A percentile compares a stretch with the other conserved stretches of the same genome.
These are phyloP conservation scores for Rhagium mordax DNA, from an alignment of 2,888 invertebrate genomes.

Conservation along the genomic window DNA sequence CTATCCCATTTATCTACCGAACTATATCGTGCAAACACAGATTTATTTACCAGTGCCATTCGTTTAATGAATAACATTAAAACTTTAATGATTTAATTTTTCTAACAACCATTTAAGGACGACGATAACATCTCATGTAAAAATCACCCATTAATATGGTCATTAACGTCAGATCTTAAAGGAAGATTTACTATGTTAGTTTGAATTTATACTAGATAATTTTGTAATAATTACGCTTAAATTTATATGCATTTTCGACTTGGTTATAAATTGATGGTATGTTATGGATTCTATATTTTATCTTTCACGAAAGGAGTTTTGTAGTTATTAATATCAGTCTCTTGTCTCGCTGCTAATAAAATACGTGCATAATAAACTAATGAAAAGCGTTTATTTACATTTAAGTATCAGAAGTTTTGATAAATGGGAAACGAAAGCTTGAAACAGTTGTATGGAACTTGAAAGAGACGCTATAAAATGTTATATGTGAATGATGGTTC, in stretches of 20 bases:
- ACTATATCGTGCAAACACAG: background rate
- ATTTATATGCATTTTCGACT: conserved; percentile 1
- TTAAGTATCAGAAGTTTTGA: background rate
- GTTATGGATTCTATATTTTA: conserved; percentile 14
- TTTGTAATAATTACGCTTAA: conserved; percentile 42
- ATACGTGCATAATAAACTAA: background rate
- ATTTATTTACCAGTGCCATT: background rate
- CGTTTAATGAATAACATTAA: background rate
- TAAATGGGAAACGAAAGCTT: background rate
- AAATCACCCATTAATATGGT: conserved; percentile 44
- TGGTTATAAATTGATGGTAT: conserved; percentile 4
- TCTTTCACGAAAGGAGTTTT: background rate
- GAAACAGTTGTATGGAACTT: background rate
- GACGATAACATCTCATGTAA: conserved; percentile 43
- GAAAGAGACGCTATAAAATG: background rate
- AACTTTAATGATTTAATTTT: conserved; percentile 47
- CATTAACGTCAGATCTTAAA: conserved; percentile 43
- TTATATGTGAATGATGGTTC: background rate
- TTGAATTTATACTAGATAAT: conserved; percentile 42
- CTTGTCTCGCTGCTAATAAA: conserved; percentile 13
- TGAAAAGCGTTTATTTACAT: background rate
- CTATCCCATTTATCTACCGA: background rate
- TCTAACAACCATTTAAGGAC: conserved; percentile 42
- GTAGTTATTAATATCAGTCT: conserved; percentile 6
- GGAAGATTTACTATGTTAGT: conserved; percentile 45